Evolutionary conservation across 2,797 vertebrate species (phyloP).

Genomic region (Borostomias antarcticus): DNA sequence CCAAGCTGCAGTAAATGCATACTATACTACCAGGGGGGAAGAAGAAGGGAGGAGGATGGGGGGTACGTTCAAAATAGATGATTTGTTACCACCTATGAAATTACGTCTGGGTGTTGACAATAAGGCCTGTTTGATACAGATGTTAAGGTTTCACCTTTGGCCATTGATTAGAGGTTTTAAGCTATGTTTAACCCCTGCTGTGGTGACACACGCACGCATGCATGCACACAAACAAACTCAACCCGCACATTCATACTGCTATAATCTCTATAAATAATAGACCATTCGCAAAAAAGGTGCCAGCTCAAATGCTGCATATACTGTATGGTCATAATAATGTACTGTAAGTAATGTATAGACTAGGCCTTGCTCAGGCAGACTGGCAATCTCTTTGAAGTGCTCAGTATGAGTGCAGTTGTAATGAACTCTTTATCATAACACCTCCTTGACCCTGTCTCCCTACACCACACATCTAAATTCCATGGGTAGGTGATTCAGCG

Average conservation of each 20-base stretch:
- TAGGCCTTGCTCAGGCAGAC: no score
- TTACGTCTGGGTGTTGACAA: constrained; percentile 15
- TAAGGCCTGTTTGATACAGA: background rate
- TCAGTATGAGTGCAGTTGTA: constrained; percentile 22
- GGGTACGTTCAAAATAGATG: constrained; percentile 22
- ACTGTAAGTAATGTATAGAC: constrained; percentile 31
- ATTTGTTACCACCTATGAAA: constrained; percentile 25
- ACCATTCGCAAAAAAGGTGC: constrained; percentile 16
- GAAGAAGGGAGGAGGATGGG: constrained; percentile 15
- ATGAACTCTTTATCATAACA: constrained; percentile 25
- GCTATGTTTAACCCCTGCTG: constrained; percentile 19
- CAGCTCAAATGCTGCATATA: constrained; percentile 9
- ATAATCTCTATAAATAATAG: no score
- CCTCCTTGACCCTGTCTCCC: constrained; percentile 37
- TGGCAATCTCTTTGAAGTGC: no score
- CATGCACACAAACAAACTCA: constrained; percentile 1
- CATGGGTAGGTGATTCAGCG: constrained; percentile 41
- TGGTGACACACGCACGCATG: background rate
- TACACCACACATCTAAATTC: background rate
- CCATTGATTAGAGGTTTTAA: constrained; percentile 15
- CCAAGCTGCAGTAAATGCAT: constrained; percentile 38
- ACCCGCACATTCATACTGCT: constrained; percentile 1
- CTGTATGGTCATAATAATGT: no score
- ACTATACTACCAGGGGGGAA: constrained; percentile 37
- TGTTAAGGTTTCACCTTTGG: background rate